These are phyloP conservation scores for Pampus argenteus DNA, from an alignment of 2,797 vertebrate genomes.

Conservation along the genomic window DNA sequence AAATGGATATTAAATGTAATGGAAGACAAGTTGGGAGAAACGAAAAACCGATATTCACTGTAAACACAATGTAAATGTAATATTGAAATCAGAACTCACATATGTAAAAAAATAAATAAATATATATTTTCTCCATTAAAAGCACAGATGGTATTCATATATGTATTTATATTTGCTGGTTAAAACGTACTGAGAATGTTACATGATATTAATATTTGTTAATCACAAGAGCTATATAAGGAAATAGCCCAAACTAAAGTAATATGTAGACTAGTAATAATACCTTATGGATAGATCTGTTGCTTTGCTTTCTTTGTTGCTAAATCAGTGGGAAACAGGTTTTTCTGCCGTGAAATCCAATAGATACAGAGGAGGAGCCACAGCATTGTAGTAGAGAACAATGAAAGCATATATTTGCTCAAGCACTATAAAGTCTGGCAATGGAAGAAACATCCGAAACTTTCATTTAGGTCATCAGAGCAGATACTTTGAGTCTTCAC, in stretches of 20 bases:
- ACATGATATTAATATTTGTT: background rate
- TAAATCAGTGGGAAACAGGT: background rate
- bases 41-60: too few species aligned
- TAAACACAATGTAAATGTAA: too few species aligned
- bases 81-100: background rate
- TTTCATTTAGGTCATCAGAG: background rate
- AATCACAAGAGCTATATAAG: background rate
- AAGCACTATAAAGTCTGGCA: too few species aligned
- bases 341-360: slow-evolving; percentile 6
- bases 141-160: background rate
- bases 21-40: too few species aligned
- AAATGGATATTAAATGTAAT: too few species aligned
- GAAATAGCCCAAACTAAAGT: background rate
- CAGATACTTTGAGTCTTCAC: background rate
- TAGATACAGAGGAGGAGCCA: background rate
- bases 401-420: background rate
- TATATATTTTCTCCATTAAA: background rate
- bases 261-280: too few species aligned
- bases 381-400: background rate
- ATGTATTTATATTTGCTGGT: background rate
- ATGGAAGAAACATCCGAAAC: too few species aligned
- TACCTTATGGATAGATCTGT: too few species aligned
- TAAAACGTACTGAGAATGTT: background rate
- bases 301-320: background rate
- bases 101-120: too few species aligned